Evolutionary conservation across 2,797 vertebrate genomes (phyloP), one percentile per base, ranked within the genome.

Genomic region (Cossypha niveicapilla): DNA sequence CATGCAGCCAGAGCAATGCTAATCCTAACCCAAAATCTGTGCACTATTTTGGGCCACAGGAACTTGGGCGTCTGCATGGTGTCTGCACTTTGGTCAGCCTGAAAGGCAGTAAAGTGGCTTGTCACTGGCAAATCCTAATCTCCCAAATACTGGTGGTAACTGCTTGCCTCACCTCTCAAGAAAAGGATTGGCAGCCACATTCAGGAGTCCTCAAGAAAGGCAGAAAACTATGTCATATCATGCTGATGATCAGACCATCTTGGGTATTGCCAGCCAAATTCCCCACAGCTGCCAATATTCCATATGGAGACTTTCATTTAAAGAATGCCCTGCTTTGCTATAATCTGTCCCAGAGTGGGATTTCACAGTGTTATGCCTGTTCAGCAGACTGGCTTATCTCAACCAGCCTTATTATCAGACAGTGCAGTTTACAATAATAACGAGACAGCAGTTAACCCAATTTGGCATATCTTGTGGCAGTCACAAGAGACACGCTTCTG

Each of bases 351-450:
- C 5, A 0, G 53, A 67, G 60, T 73, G 77, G 84, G 78, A 85
- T 94, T 94, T 88, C 76, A 80, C 65, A 88, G 57, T 58, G 66
- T 67, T 91, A 77, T 62, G 57, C 78, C 71, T 93, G 44, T 70
- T 94, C 88, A 93, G 47, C 57, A 91, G 47, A 72, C 74, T 88
- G 68, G 56, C 34, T 92, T 93, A 92, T 90, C 88, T 94, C 89
- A 90, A 79, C 68, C 61, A 73, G 89, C 81, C 80, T 90, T 79
- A 94, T 87, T 91, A 95, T 86, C 78, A 89, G 84, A 84, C 58
- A 80, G 42, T 27, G n/a, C 65, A 86, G 42, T 95, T 95, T 83
- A 93, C 85, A 87, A 57, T 53, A 92, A 89, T 63, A 91, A 68
- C 2, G 3, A 83, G 70, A 87, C 65, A 90, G 50, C 68, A 57